These are phyloP conservation scores for Sterrhoptilus dennistouni DNA, from an alignment of 2,113 vertebrate genomes.

Conservation along the genomic window DNA sequence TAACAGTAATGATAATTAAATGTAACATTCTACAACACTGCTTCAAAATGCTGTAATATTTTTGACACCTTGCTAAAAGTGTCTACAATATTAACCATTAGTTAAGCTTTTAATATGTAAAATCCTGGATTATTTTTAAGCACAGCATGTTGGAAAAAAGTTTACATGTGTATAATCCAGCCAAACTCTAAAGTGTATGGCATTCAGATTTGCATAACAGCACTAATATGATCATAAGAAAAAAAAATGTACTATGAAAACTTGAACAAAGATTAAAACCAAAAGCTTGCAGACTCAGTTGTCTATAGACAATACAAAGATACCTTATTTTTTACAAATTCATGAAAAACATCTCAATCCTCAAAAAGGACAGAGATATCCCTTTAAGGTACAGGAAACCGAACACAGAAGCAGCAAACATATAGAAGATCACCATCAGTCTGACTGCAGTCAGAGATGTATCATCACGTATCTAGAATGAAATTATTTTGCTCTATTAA, in stretches of 20 bases:
- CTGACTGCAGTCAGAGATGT: neutral
- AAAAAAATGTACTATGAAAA: neutral
- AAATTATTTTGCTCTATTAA: neutral
- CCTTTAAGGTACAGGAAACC: neutral
- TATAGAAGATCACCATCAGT: neutral
- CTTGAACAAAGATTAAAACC: neutral
- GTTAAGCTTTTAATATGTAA: neutral
- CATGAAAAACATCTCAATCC: neutral
- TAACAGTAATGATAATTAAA: neutral
- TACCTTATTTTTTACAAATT: neutral
- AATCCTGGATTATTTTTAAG: neutral
- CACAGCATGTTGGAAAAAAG: neutral
- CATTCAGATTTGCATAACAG: neutral
- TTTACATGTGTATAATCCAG: neutral
- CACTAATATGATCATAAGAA: neutral
- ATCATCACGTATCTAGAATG: fast-evolving
- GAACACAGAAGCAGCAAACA: neutral
- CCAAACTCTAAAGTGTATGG: neutral
- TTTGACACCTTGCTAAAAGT: neutral
- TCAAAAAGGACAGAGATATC: neutral
- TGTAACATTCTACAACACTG: neutral
- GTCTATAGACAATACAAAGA: neutral
- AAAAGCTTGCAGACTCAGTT: neutral
- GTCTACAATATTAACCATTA: neutral
- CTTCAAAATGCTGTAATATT: neutral